Conservation (phyloP, 2,888 invertebrate species). For the Carabus problematicus region DNA sequence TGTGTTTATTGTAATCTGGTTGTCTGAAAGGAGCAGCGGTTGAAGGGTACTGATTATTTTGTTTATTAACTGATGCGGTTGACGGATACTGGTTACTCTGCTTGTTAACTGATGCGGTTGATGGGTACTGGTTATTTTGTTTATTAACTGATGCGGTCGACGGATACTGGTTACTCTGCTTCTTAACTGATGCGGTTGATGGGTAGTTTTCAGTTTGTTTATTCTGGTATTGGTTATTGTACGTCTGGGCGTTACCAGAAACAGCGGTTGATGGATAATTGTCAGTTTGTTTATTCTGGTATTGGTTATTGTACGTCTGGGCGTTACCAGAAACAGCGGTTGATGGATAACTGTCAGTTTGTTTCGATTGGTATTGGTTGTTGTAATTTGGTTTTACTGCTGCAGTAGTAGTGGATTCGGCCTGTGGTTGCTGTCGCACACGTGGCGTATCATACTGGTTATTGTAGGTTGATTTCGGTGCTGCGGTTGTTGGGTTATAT, state of each 20-base stretch:
- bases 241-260: slow-evolving; percentile 43
- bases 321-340: slow-evolving; percentile 46
- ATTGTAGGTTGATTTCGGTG: slow-evolving; percentile 43
- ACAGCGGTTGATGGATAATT: slow-evolving; percentile 50
- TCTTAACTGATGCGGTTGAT: slow-evolving; percentile 45
- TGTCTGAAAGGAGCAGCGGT: slow-evolving; percentile 45
- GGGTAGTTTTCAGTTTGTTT: slow-evolving; percentile 53
- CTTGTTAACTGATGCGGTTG: slow-evolving; percentile 45
- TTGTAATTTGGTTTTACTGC: slow-evolving; percentile 41
- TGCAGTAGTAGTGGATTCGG: slow-evolving; percentile 41
- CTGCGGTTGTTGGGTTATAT: slow-evolving; percentile 45
- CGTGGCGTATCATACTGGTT: slow-evolving; percentile 46
- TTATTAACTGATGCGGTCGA: too few relatives aligned
- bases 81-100: slow-evolving; percentile 44
- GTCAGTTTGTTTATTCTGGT: slow-evolving; percentile 48
- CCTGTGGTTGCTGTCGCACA: slow-evolving; percentile 42
- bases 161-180: slow-evolving; percentile 44
- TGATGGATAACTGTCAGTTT: slow-evolving; percentile 53
- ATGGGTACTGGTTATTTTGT: slow-evolving; percentile 52
- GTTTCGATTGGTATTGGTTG: slow-evolving; percentile 43
- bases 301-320: slow-evolving; percentile 43
- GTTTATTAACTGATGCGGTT: slow-evolving; percentile 37
- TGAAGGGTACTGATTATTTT: slow-evolving; percentile 52
- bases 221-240: slow-evolving; percentile 43
- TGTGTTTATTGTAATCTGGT: slow-evolving; percentile 33